These are phyloP conservation scores for Mormyrus proboscirostris DNA, from an alignment of 2,797 vertebrate species.

Conservation along the genomic window DNA sequence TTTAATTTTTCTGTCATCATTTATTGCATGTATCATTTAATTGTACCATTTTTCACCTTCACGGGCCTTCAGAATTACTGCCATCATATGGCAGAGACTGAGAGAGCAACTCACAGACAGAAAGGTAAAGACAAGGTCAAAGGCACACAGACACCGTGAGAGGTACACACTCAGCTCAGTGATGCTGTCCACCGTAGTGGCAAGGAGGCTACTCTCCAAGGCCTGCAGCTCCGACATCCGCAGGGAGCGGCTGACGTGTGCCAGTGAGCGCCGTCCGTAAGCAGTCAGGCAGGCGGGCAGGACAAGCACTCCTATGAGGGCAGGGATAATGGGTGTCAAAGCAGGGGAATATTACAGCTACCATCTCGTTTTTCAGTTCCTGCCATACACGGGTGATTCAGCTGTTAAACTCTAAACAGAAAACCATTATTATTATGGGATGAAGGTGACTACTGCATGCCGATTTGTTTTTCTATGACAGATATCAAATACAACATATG, in stretches of 20 bases:
- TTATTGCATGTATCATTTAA: not conserved
- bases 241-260: constrained; percentile 65
- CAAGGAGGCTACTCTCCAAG: constrained; percentile 85
- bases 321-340: not conserved
- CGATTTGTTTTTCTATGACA: not conserved
- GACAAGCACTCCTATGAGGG: constrained; percentile 80
- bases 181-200: constrained; percentile 90
- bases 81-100: not conserved
- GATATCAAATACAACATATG: not conserved
- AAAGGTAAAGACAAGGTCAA: not conserved
- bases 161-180: constrained; percentile 79
- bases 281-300: constrained; percentile 86
- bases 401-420: not conserved
- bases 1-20: not conserved
- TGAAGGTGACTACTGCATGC: not conserved
- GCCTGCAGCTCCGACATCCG: constrained; percentile 88
- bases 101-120: not conserved
- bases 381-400: not conserved
- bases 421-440: not conserved
- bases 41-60: not conserved
- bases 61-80: not conserved
- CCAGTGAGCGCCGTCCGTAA: constrained; percentile 75
- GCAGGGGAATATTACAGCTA: not conserved
- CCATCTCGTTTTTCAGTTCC: not conserved
- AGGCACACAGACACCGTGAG: not conserved